Evolutionary conservation across 2,113 vertebrate genomes (phyloP).

Genomic region (Notarius quadriscutis): DNA sequence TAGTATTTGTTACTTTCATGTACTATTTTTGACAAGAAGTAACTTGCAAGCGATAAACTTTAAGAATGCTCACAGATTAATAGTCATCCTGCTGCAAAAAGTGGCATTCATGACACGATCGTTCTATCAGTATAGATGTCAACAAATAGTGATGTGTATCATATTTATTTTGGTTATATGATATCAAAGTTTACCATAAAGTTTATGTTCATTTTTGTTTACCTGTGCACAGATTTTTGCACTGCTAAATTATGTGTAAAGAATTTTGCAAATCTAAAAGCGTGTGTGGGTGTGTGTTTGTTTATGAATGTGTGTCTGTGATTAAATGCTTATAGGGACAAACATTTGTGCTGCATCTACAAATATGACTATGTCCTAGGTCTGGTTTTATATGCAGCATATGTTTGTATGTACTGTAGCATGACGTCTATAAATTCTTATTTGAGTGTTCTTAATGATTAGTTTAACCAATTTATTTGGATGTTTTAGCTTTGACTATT

Average conservation of each 20-base stretch:
- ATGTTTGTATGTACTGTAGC: neutral
- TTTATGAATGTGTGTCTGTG: neutral
- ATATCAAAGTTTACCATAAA: neutral
- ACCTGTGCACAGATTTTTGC: neutral
- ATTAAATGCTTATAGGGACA: neutral
- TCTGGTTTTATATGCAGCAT: neutral
- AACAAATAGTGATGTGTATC: neutral
- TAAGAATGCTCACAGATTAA: neutral
- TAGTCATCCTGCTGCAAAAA: neutral
- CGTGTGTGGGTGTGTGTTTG: neutral
- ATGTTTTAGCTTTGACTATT: neutral
- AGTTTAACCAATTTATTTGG: neutral
- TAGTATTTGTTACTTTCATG: neutral
- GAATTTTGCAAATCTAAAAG: neutral
- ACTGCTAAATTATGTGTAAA: neutral
- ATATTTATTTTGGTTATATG: neutral
- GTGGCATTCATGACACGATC: neutral
- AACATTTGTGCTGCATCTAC: neutral
- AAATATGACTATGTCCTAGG: neutral
- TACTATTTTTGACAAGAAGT: neutral
- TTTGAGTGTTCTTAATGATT: neutral
- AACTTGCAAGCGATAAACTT: neutral
- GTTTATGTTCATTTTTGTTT: neutral
- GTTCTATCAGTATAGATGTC: neutral
- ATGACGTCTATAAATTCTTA: neutral